phyloP scores from a whole-genome alignment of 2,113 vertebrate species.

The Tachysurus vachellii region DNA sequence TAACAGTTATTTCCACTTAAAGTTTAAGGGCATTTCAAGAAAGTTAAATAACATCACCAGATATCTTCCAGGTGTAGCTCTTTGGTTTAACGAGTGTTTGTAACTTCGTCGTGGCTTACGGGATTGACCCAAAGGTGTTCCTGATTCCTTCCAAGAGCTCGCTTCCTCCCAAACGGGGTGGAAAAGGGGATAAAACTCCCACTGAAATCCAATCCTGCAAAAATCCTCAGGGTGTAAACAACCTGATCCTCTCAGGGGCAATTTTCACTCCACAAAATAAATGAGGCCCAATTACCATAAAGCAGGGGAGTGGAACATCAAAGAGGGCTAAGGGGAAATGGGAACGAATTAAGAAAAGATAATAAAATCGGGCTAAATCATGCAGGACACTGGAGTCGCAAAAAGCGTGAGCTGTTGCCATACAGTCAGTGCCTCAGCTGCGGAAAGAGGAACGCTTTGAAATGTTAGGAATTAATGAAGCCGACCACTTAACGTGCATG shows the following conservation, averaged over 20 bases:
- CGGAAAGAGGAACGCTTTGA: slow-evolving; percentile 20
- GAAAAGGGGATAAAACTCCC: slow-evolving; percentile 50
- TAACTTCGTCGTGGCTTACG: slow-evolving; percentile 41
- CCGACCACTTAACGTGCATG: slow-evolving; percentile 1
- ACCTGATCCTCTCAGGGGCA: slow-evolving; percentile 48
- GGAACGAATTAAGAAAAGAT: slow-evolving; percentile 39
- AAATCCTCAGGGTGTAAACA: slow-evolving; percentile 58
- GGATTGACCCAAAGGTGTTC: slow-evolving; percentile 48
- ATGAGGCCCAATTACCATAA: slow-evolving; percentile 51
- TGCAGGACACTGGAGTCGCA: slow-evolving; percentile 31
- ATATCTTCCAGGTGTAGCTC: slow-evolving; percentile 34
- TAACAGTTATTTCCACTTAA: slow-evolving; percentile 25
- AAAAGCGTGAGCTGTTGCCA: slow-evolving; percentile 38
- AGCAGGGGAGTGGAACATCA: slow-evolving; percentile 56
- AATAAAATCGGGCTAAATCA: slow-evolving; percentile 53
- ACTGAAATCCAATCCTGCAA: slow-evolving; percentile 57
- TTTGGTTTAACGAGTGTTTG: slow-evolving; percentile 47
- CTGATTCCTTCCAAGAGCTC: slow-evolving; percentile 41
- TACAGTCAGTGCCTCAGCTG: slow-evolving; percentile 12
- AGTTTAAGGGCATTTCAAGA: slow-evolving; percentile 24
- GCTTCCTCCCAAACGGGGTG: slow-evolving; percentile 44
- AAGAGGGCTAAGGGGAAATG: slow-evolving; percentile 44
- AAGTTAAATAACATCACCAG: slow-evolving; percentile 18
- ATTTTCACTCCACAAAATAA: slow-evolving; percentile 58
- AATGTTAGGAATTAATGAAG: slow-evolving; percentile 46